phyloP scores from a whole-genome alignment of 1,140 invertebrate genomes.

The Drosophila willistoni region DNA sequence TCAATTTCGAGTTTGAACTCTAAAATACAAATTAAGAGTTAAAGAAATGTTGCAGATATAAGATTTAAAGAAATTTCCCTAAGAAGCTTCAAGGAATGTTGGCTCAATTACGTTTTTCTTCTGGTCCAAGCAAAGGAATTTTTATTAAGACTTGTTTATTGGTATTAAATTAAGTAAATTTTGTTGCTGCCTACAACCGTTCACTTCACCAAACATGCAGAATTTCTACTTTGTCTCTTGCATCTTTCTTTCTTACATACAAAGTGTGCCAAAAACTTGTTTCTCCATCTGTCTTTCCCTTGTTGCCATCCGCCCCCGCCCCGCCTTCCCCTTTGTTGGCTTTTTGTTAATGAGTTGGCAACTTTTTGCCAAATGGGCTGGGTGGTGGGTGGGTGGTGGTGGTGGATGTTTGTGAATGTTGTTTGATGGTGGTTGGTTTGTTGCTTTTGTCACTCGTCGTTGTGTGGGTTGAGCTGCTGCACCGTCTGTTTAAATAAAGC shows the following conservation, averaged over 20 bases:
- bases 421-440: slow-evolving; percentile 50
- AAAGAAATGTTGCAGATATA: too few species aligned
- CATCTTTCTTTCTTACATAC: slow-evolving; percentile 1
- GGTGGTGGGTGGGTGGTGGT: slow-evolving; percentile 28
- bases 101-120: too few species aligned
- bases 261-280: slow-evolving; percentile 61
- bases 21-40: too few species aligned
- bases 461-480: slow-evolving; percentile 38
- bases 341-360: slow-evolving; percentile 71
- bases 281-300: slow-evolving; percentile 29
- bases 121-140: too few species aligned
- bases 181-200: too few species aligned
- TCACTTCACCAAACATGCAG: neutral
- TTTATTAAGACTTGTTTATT: neutral
- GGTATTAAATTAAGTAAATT: too few species aligned
- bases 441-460: slow-evolving; percentile 25
- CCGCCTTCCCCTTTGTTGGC: neutral
- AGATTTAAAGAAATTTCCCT: too few species aligned
- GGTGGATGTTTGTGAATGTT: slow-evolving; percentile 19
- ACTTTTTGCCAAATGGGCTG: slow-evolving; percentile 62
- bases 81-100: too few species aligned
- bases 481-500: slow-evolving; percentile 35
- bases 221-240: neutral
- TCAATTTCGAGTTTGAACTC: too few species aligned
- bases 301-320: too few species aligned